Evolutionary conservation across 2,888 invertebrate genomes (phyloP), one percentile per base, ranked within the genome.

Genomic region (Xylota sylvarum): DNA sequence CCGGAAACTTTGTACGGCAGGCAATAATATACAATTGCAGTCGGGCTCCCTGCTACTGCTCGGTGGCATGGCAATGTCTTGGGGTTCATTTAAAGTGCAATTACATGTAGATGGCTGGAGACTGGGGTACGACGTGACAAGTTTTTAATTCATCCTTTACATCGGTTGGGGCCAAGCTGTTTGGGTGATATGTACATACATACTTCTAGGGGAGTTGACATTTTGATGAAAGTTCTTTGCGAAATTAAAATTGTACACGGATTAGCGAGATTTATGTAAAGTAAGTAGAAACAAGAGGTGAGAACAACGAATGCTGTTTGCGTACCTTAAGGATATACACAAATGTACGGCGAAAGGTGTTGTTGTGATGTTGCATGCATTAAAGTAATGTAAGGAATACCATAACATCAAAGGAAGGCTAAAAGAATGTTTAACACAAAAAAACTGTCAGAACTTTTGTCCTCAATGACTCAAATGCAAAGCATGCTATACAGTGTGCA

Each of bases 21-120:
- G 78, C 78, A 78, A 78, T 83, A 78, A 73, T 84, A 67, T 56
- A n/a, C n/a, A 73, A 74, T 79, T 84, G 78, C 60, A 35, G 77
- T 52, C 60, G 50, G 37, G 55, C 17, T 79, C 46, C 19, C 56
- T 46, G 55, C 23, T 23, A 23, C 23, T 23, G 23, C 43, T 43
- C 32, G n/a, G 23, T 52, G 78, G 12, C 67, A 23, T 23, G 23
- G 23, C 35, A 43, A 32, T 35, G 60, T 62, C 69, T 78, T 78
- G 62, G 78, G 48, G 50, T 62, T 43, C 52, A 69, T 70, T 64
- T 70, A 55, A 70, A 70, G 67, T 70, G 78, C 62, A 70, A 78
- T 78, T 78, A 78, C 7, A 50, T 69, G 58, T 48, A 30, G 40
- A 43, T 78, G 69, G 40, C 17, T 55, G 35, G 23, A 30, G 50